Evolutionary conservation across 2,113 vertebrate genomes (phyloP), one percentile per base, ranked within the genome.

Genomic region (Macheiramphus alcinus): DNA sequence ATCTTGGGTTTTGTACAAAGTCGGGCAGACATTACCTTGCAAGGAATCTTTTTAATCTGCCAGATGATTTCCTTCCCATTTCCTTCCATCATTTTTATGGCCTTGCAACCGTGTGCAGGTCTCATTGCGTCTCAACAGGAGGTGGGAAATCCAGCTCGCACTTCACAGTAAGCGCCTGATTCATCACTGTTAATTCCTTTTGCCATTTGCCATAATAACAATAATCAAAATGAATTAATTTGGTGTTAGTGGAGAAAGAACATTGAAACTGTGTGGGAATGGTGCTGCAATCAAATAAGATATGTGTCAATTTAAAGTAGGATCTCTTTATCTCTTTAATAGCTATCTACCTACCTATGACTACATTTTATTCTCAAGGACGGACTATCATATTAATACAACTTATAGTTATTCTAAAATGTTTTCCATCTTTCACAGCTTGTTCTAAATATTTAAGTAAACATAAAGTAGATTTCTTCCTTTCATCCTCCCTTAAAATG

Each of bases 141-240:
- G 88, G 73, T 19, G 56, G 42, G 52, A 40, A 86, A 40, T 34
- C 85, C 88, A 26, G 5, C 71, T 34, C 18, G 17, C 2, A 1
- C 92, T 75, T 42, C 38, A 9, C 86, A 25, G 48, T 8, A 3
- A 70, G 94, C 10, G 4, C 80, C 86, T 76, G 92, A 90, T 90
- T 73, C 92, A 96, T 90, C 83, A 8, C 89, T 5, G 19, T 80
- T 94, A 72, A 92, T 94, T 92, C 95, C 84, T 56, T 62, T 67
- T 82, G 93, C 92, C 88, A 8, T 59, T 91, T 36, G 75, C 92
- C 86, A 7, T 91, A 96, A 95, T 86, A 96, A 93, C 90, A 93
- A 95, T 86, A 88, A 96, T 94, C 93, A 83, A 92, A 95, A 93
- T 47, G 74, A 97, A 97, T 97, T 97, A 96, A 96, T 97, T 95